These are phyloP conservation scores for Sebastes schlegelii DNA, from an alignment of 2,113 vertebrate genomes.

Conservation along the genomic window DNA sequence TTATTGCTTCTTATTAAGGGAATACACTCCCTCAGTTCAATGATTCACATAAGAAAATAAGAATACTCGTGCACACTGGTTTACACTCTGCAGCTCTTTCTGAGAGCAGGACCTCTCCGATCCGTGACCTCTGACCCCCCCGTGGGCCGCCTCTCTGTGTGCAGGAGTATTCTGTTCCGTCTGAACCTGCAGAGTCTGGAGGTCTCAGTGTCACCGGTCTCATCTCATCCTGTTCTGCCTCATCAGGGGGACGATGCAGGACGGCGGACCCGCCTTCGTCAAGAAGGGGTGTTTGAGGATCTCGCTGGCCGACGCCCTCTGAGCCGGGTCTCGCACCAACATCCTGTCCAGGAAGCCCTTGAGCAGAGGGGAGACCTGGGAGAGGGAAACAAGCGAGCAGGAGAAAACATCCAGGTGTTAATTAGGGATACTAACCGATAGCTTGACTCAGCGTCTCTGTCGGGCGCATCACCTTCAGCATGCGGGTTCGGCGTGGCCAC, in stretches of 20 bases:
- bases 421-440: too few relatives aligned
- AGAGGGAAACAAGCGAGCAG: background rate
- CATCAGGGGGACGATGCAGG: conserved; percentile 95
- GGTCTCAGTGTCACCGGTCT: conserved; percentile 56
- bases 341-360: conserved; percentile 94
- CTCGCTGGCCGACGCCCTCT: conserved; percentile 89
- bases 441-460: too few relatives aligned
- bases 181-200: conserved; percentile 37
- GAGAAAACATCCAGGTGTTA: background rate
- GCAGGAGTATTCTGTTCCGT: conserved; percentile 54
- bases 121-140: conserved; percentile 39
- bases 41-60: conserved; percentile 44
- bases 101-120: background rate
- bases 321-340: conserved; percentile 91
- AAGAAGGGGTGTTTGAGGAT: conserved; percentile 93
- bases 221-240: conserved; percentile 93
- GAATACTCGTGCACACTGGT: conserved; percentile 53
- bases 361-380: conserved; percentile 90
- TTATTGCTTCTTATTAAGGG: conserved; percentile 61
- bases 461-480: too few relatives aligned
- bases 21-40: conserved; percentile 47
- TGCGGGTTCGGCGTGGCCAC: too few relatives aligned
- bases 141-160: conserved; percentile 10
- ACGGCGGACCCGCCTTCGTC: conserved; percentile 88
- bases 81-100: background rate